Conservation (phyloP, 35 echinoderm and acorn worm genomes). For the Patiria miniata region DNA sequence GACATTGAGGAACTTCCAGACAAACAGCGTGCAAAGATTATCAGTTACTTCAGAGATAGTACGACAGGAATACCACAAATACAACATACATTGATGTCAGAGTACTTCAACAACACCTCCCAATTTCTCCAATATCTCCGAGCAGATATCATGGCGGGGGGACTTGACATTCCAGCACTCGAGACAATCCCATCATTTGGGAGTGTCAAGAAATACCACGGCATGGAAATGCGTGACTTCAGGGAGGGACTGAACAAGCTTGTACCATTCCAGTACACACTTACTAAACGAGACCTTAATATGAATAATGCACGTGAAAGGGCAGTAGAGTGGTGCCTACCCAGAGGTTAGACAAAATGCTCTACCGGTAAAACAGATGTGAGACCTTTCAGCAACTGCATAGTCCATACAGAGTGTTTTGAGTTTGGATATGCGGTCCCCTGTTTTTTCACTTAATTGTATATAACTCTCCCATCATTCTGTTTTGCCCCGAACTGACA, state of each 20-base stretch:
- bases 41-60: not conserved
- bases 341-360: too few relatives aligned
- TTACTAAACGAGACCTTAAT: not conserved
- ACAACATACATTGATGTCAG: not conserved
- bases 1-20: not conserved
- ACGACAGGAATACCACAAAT: conserved; percentile 18
- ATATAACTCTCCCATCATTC: too few relatives aligned
- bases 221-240: too few relatives aligned
- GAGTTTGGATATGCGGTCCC: too few relatives aligned
- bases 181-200: not conserved
- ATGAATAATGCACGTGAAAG: not conserved
- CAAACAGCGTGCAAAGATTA: not conserved
- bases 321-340: conserved; percentile 1
- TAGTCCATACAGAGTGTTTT: too few relatives aligned
- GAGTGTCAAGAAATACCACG: not conserved
- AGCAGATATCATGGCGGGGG: too few relatives aligned
- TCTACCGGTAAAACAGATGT: too few relatives aligned
- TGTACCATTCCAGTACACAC: conserved; percentile 19
- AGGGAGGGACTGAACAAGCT: too few relatives aligned
- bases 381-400: too few relatives aligned
- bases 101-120: not conserved
- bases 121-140: too few relatives aligned
- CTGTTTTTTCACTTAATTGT: too few relatives aligned
- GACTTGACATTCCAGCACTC: not conserved
- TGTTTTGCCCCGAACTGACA: too few relatives aligned